Base-by-base conservation (phyloP, 2,797 vertebrate genomes). In the Tenualosa ilisha region DNA sequence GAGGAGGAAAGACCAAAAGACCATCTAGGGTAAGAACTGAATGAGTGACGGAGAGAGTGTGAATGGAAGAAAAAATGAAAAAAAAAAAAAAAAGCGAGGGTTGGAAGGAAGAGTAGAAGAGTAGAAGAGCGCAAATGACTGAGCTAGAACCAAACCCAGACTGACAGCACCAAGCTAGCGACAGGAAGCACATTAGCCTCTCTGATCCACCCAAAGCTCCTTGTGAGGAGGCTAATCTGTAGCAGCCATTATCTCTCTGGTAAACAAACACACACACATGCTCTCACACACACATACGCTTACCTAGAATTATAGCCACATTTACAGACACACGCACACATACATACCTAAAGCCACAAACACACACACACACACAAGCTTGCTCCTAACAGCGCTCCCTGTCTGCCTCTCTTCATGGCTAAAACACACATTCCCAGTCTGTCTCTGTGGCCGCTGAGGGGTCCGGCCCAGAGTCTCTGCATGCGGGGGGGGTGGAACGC, bases 401-500 rank as follows among this genome's bases (percentile, higher is more conserved):
- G 7, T 31, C 26, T 72, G n/a, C 12, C 13, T 40, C 11, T 31
- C 37, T 75, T 17, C 37, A 79, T 46, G 40, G 72, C 20, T 51
- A 51, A 79, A 79, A 79, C 40, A 43, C 37, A 43, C 72, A 6
- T 3, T 0, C 72, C 17, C 6, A 0, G 15, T 46, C 72, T 40
- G 12, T 79, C 37, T 6, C 40, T 46, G 40, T 79, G 17, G 72
- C 72, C 17, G 8, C 17, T 46, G 40, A 43, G 72, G 4, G 72
- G 17, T 46, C 15, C 37, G 7, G 72, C 8, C 0, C 37, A 0
- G 37, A 6, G 12, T 1, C 49, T 50, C 15, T 9, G 15, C 20
- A 7, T 63, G 50, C 90, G 92, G 89, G 85, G 89, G 56, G 43
- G 49, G 49, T n/a, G n/a, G 49, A 50, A 51, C 50, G 8, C 50